phyloP scores from a whole-genome alignment of 2,888 invertebrate genomes.

The Tinea pellionella region DNA sequence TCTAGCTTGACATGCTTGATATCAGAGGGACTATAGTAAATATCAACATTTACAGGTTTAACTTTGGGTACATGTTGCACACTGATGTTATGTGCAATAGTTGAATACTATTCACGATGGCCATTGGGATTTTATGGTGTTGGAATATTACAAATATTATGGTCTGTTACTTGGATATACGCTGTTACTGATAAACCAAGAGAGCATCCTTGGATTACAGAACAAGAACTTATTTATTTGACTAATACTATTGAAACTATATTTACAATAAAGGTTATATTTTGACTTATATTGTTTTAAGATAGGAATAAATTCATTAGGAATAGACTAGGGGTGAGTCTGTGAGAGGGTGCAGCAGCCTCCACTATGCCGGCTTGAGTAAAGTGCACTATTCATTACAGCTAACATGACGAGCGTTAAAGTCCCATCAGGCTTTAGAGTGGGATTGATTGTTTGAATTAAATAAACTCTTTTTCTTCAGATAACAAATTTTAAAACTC shows the following conservation, averaged over 20 bases:
- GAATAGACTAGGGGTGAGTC: no score
- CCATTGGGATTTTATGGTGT: constrained; percentile 75
- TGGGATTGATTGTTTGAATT: no score
- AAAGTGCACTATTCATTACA: no score
- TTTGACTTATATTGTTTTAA: no score
- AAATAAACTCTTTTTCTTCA: no score
- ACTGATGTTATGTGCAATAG: constrained; percentile 72
- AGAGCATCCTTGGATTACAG: constrained; percentile 71
- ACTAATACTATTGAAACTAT: constrained; percentile 62
- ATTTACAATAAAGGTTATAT: constrained; percentile 52
- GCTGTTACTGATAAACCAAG: constrained; percentile 73
- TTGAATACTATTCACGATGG: constrained; percentile 74
- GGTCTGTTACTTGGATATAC: constrained; percentile 71
- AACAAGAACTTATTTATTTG: constrained; percentile 72
- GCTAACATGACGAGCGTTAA: no score
- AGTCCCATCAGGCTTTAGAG: no score
- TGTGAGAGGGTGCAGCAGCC: no score
- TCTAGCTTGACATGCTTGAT: no score
- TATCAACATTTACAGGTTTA: constrained; percentile 31
- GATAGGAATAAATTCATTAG: background rate
- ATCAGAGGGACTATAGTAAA: no score
- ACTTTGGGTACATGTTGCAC: constrained; percentile 74
- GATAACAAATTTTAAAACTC: constrained; percentile 47
- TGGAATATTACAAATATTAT: constrained; percentile 63
- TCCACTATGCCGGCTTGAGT: no score